Evolutionary conservation across 2,888 invertebrate genomes (phyloP).

Genomic region (Habrosyne pyritoides): DNA sequence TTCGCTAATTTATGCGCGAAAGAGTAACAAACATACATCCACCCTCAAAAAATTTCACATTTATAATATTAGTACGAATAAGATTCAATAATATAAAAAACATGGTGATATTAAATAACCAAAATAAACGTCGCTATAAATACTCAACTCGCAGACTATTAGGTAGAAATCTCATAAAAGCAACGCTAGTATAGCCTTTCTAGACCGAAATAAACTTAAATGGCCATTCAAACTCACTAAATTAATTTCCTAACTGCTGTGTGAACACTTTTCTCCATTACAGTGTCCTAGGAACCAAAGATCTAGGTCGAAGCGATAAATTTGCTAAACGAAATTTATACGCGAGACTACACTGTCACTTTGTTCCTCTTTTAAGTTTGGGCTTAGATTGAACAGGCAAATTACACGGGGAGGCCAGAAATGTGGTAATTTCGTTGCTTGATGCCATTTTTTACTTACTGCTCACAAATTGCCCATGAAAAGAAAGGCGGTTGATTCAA

Average conservation of each 20-base stretch:
- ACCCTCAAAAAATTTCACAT: too few species aligned
- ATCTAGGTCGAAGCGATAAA: slow-evolving; percentile 22
- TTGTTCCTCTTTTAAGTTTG: background rate
- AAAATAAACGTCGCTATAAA: too few species aligned
- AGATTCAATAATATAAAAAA: too few species aligned
- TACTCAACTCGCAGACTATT: background rate
- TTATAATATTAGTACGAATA: too few species aligned
- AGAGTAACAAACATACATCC: too few species aligned
- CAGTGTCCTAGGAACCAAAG: background rate
- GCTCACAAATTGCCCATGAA: background rate
- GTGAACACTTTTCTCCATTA: background rate
- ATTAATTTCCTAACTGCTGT: slow-evolving; percentile 1
- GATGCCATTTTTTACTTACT: slow-evolving; percentile 4
- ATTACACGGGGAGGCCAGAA: background rate
- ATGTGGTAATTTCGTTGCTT: slow-evolving; percentile 4
- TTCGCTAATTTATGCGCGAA: too few species aligned
- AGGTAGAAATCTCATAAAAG: background rate
- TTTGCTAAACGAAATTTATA: slow-evolving; percentile 16
- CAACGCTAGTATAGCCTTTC: background rate
- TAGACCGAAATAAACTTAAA: background rate
- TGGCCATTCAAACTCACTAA: background rate
- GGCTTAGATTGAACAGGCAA: background rate
- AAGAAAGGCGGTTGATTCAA: background rate
- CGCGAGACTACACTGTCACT: slow-evolving; percentile 7
- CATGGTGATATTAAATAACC: too few species aligned